phyloP scores from a whole-genome alignment of 2,113 vertebrate genomes.

The Caloenas nicobarica region DNA sequence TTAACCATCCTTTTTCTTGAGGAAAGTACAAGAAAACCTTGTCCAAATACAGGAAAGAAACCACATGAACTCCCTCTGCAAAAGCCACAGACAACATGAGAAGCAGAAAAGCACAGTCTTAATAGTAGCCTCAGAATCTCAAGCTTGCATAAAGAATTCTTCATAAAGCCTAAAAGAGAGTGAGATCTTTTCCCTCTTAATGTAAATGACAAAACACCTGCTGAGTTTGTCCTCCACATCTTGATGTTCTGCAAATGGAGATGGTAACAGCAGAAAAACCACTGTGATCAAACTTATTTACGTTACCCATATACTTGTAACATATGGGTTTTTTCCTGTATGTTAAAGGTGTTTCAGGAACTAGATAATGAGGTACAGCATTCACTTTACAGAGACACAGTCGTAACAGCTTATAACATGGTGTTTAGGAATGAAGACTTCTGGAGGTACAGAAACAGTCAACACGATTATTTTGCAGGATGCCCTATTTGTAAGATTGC shows the following conservation, averaged over 20 bases:
- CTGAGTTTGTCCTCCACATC: not conserved
- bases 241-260: not conserved
- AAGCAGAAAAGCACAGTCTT: not conserved
- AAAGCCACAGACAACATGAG: not conserved
- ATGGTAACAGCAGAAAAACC: not conserved
- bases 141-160: not conserved
- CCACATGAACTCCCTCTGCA: not conserved
- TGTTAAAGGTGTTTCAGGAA: not conserved
- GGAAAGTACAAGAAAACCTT: not conserved
- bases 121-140: not conserved
- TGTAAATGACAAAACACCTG: not conserved
- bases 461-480: not conserved
- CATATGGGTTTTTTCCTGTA: not conserved
- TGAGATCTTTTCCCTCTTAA: not conserved
- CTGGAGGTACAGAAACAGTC: not conserved
- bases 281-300: not conserved
- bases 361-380: not conserved
- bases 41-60: not conserved
- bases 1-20: not conserved
- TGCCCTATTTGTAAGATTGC: not conserved
- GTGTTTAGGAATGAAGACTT: not conserved
- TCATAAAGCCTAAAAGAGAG: not conserved
- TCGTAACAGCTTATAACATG: not conserved
- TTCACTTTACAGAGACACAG: not conserved
- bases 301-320: not conserved